phyloP scores from a whole-genome alignment of 2,888 invertebrate species.

The Limnephilus marmoratus region DNA sequence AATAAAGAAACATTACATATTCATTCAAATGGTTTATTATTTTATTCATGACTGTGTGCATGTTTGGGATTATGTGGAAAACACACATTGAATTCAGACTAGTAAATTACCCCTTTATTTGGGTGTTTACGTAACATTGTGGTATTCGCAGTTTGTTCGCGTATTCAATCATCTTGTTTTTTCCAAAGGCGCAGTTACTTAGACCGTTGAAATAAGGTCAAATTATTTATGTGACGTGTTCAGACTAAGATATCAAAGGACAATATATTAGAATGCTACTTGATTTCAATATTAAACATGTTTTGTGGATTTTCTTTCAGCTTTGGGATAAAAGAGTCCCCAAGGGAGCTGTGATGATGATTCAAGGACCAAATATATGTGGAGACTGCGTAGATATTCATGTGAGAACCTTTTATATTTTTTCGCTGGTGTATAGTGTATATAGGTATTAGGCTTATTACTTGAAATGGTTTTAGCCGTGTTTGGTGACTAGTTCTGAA shows the following conservation, averaged over 20 bases:
- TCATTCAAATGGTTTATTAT: not conserved
- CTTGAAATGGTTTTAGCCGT: too few species aligned
- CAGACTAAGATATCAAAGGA: not conserved
- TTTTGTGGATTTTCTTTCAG: slow-evolving; percentile 69
- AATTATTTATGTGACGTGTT: not conserved
- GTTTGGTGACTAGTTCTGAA: too few species aligned
- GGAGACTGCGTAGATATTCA: slow-evolving; percentile 78
- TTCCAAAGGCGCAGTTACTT: not conserved
- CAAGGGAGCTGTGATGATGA: slow-evolving; percentile 76
- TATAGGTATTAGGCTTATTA: too few species aligned
- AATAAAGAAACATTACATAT: not conserved
- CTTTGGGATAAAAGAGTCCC: slow-evolving; percentile 78
- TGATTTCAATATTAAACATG: not conserved
- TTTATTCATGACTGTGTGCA: not conserved
- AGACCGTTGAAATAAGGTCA: not conserved
- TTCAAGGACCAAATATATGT: slow-evolving; percentile 78
- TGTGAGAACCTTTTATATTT: slow-evolving; percentile 75
- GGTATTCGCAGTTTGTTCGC: not conserved
- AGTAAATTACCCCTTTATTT: not conserved
- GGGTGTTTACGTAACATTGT: not conserved
- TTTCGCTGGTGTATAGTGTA: too few species aligned
- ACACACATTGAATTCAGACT: not conserved
- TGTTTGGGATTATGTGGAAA: not conserved
- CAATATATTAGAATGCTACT: not conserved
- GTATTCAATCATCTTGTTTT: not conserved